These are phyloP conservation scores for Exephanes ischioxanthus DNA, from an alignment of 2,888 invertebrate genomes.

Conservation along the genomic window DNA sequence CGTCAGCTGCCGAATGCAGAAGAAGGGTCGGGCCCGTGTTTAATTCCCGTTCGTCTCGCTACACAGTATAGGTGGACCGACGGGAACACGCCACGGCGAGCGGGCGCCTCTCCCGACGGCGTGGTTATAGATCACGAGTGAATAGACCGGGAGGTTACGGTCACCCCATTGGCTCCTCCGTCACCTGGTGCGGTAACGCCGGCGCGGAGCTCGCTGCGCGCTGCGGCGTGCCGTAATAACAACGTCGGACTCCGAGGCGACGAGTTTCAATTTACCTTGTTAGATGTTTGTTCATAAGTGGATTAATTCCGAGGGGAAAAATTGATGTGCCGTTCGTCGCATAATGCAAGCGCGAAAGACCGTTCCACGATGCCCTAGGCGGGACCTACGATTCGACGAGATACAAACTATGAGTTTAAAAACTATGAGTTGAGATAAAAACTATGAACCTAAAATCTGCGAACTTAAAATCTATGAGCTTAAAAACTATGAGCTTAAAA, in stretches of 20 bases:
- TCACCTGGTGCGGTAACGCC: conserved; percentile 36
- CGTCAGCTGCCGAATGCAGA: conserved; percentile 34
- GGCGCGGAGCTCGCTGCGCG: not conserved
- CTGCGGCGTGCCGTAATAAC: not conserved
- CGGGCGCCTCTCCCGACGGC: not conserved
- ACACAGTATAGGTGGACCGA: conserved; percentile 1
- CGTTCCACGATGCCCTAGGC: not conserved
- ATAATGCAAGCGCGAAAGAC: not conserved
- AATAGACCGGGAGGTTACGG: conserved; percentile 30
- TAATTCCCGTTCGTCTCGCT: conserved; percentile 9
- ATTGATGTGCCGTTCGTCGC: not conserved
- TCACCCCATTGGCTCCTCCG: conserved; percentile 20
- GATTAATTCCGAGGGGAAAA: conserved; percentile 16
- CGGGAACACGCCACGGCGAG: not conserved
- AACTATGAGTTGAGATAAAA: not conserved
- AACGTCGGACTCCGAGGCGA: conserved; percentile 2
- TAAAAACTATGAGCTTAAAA: too few relatives aligned
- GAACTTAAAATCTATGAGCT: too few relatives aligned
- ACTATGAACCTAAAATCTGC: too few relatives aligned
- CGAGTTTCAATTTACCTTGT: conserved; percentile 4
- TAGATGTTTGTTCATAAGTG: not conserved
- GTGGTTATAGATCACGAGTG: conserved; percentile 6
- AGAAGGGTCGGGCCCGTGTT: conserved; percentile 11
- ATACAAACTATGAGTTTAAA: too few relatives aligned
- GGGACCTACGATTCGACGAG: not conserved